These are phyloP conservation scores for Artemisiospiza belli DNA, from an alignment of 2,113 vertebrate genomes.

Conservation along the genomic window DNA sequence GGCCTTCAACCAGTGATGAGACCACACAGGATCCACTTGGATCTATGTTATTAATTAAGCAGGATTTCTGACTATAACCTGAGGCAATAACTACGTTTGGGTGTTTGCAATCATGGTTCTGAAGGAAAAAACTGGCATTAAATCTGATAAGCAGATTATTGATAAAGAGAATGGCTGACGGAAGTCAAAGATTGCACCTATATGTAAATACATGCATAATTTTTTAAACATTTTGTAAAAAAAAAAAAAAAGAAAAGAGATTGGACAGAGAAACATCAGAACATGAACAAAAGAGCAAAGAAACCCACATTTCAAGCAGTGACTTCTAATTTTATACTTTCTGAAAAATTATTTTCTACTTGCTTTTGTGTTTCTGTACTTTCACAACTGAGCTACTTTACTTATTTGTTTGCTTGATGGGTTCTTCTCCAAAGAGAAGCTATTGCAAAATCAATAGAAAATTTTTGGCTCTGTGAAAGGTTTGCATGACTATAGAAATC, in stretches of 20 bases:
- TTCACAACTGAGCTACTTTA: background rate
- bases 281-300: background rate
- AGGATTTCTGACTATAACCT: background rate
- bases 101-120: background rate
- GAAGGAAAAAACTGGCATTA: background rate
- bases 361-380: background rate
- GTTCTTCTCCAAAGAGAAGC: background rate
- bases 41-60: background rate
- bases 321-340: background rate
- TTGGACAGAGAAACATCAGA: background rate
- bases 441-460: slow-evolving; percentile 36
- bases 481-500: background rate
- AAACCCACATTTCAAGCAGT: background rate
- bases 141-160: background rate
- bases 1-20: background rate
- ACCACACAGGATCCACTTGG: background rate
- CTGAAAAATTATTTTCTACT: background rate
- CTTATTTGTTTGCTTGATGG: background rate
- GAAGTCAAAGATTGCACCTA: background rate
- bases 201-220: background rate
- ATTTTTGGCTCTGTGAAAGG: background rate
- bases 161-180: background rate
- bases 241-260: accelerated
- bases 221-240: background rate
- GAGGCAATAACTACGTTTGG: background rate